Evolutionary conservation across 2,888 invertebrate genomes (phyloP), one percentile per base, ranked within the genome.

Genomic region (Chrysopilus asiliformis): DNA sequence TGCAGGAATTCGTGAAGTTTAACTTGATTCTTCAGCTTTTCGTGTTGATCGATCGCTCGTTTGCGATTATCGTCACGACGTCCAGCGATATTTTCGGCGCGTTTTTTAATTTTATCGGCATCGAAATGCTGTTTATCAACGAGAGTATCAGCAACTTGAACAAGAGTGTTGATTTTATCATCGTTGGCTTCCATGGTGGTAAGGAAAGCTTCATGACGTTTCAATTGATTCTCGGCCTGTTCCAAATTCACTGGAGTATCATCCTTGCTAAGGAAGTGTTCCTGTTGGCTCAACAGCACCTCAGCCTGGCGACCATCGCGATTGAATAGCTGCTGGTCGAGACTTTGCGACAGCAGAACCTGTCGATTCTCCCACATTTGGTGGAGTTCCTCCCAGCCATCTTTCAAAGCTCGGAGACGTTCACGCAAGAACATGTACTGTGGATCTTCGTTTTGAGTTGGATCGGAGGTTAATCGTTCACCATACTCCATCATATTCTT

Each of bases 281-380:
- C 98, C 68, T 99, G 98, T 66, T 98, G 95, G 33, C 90, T 89
- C 32, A 99, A 72, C 50, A 98, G 70, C 40, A 97, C 97, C 64
- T 97, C 98, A 2, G 93, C 94, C 67, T 98, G 97, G 38, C 94
- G 75, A 12, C 94, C 94, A 61, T 99, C 98, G 3, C 97, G 76
- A 64, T 95, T 81, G 69, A 97, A 81, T 62, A 97, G 78, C 62
- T 94, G 93, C 51, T 90, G 72, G 63, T 95, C 94, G 48, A 98
- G 73, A 49, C 89, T 90, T 68, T 97, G 94, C 2, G 93, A 85
- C 15, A 98, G 68, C 48, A 95, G 67, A 50, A 90, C 84, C 59
- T 98, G 95, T 20, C 97, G 68, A 68, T 95, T 97, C 64, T 93
- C 95, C 97, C 98, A 99, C 98, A 99, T 99, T 67, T 97, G 91